Conservation (phyloP, 2,888 invertebrate species). For the Boloria euphrosyne region DNA sequence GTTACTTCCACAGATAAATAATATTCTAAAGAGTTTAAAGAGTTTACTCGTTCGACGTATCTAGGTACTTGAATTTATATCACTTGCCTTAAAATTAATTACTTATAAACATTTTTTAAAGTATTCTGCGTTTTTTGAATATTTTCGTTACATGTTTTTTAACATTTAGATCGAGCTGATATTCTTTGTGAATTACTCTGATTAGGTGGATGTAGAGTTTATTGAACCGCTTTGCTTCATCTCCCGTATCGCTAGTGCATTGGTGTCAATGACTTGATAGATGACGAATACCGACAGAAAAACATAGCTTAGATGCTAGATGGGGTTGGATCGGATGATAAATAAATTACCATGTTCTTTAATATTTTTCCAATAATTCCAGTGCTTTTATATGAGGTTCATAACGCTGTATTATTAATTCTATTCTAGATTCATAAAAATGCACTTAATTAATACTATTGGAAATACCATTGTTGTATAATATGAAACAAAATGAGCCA, state of each 20-base stretch:
- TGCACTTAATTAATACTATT: too few species aligned
- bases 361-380: neutral
- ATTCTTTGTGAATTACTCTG: slow-evolving; percentile 47
- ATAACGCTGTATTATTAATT: neutral
- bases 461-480: too few species aligned
- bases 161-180: slow-evolving; percentile 17
- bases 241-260: slow-evolving; percentile 73
- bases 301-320: slow-evolving; percentile 29
- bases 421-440: too few species aligned
- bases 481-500: too few species aligned
- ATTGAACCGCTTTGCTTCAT: slow-evolving; percentile 72
- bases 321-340: slow-evolving; percentile 23
- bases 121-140: too few species aligned
- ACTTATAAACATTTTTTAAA: neutral
- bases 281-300: slow-evolving; percentile 63
- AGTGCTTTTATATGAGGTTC: neutral
- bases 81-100: too few species aligned
- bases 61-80: too few species aligned
- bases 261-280: slow-evolving; percentile 77
- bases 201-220: slow-evolving; percentile 76
- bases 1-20: too few species aligned
- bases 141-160: slow-evolving; percentile 4
- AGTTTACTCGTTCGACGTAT: too few species aligned
- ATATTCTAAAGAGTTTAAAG: too few species aligned
- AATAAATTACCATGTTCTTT: slow-evolving; percentile 10